Evolutionary conservation across 2,113 vertebrate genomes (phyloP).

Genomic region (Bucco capensis): DNA sequence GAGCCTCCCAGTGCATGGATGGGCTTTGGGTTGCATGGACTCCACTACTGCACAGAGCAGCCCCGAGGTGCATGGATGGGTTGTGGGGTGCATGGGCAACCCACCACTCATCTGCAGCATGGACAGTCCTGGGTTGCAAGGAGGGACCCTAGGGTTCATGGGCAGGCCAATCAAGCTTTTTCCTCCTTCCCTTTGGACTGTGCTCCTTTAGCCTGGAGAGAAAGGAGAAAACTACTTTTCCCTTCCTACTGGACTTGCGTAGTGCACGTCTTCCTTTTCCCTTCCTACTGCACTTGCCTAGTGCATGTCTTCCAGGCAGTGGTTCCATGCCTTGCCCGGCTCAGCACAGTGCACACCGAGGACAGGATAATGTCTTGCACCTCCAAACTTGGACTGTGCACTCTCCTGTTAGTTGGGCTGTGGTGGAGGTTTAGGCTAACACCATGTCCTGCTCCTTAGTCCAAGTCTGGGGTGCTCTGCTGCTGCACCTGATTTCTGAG

Average conservation of each 20-base stretch:
- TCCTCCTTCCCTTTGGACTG: neutral
- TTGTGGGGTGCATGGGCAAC: neutral
- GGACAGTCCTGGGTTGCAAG: neutral
- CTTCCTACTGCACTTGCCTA: fast-evolving
- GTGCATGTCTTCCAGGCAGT: fast-evolving
- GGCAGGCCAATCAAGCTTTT: fast-evolving
- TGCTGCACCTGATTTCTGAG: neutral
- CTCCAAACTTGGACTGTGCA: neutral
- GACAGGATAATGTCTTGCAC: neutral
- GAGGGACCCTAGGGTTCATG: fast-evolving
- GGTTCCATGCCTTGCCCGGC: fast-evolving
- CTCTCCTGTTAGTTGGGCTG: neutral
- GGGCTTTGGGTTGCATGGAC: neutral
- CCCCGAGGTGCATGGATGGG: neutral
- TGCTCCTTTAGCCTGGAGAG: fast-evolving
- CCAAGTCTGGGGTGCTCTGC: fast-evolving
- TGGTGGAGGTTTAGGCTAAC: neutral
- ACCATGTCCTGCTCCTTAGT: neutral
- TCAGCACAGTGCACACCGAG: fast-evolving
- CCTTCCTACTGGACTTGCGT: fast-evolving
- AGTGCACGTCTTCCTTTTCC: fast-evolving
- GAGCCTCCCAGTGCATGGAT: neutral
- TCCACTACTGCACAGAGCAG: too few relatives aligned
- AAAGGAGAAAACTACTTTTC: neutral
- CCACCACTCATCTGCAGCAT: neutral